A percentile compares a stretch with the other conserved stretches of the same genome.
phyloP scores from a whole-genome alignment of 2,113 vertebrate genomes.

The Garra rufa region DNA sequence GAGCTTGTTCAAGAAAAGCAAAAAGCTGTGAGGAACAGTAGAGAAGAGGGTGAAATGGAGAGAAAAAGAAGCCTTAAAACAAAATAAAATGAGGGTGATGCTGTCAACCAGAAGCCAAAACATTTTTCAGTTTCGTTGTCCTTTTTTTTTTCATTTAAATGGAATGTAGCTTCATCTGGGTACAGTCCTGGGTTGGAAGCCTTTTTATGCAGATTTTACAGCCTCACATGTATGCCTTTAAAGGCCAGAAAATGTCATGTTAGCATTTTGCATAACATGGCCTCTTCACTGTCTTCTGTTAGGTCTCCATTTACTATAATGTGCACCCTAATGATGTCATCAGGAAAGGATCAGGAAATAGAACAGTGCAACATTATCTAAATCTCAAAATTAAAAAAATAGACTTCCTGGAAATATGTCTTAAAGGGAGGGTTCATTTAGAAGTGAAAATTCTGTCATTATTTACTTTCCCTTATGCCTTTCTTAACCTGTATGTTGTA shows the following conservation, averaged over 20 bases:
- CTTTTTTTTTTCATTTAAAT: constrained; percentile 68
- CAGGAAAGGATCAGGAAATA: not conserved
- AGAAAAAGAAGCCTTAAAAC: constrained; percentile 58
- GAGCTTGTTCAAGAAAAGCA: constrained; percentile 95
- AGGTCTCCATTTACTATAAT: not conserved
- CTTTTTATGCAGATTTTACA: constrained; percentile 75
- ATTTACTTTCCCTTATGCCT: not conserved
- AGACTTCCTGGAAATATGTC: not conserved
- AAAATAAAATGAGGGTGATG: constrained; percentile 55
- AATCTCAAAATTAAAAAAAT: not conserved
- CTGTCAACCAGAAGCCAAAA: constrained; percentile 71
- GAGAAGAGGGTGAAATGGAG: constrained; percentile 23
- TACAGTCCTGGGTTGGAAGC: constrained; percentile 75
- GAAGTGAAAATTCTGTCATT: not conserved
- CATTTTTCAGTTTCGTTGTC: constrained; percentile 55
- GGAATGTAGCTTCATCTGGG: constrained; percentile 86
- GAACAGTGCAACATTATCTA: not conserved
- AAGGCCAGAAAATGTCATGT: constrained; percentile 68
- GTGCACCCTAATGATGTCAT: constrained; percentile 4
- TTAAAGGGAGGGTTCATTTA: not conserved
- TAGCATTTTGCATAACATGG: constrained; percentile 71
- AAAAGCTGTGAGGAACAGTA: constrained; percentile 46
- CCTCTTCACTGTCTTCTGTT: constrained; percentile 76
- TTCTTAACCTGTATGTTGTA: not conserved
- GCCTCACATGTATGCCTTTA: constrained; percentile 58